Evolutionary conservation across 2,797 vertebrate species (phyloP).

Genomic region (Pangasius macronema): DNA sequence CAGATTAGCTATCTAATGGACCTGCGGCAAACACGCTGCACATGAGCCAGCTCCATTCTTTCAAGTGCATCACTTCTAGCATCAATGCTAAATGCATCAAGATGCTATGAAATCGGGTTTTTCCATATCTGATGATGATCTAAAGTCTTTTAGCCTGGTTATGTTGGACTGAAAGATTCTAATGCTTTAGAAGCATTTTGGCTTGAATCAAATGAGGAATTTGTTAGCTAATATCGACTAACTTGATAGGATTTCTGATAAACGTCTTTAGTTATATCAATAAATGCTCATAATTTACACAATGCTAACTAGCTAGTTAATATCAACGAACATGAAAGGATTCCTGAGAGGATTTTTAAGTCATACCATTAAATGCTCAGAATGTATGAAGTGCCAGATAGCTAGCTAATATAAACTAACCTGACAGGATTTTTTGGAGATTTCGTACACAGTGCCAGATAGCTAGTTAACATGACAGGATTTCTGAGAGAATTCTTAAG

Average conservation of each 20-base stretch:
- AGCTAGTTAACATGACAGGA: background rate
- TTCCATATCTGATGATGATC: constrained; percentile 14
- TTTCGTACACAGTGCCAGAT: too few species aligned
- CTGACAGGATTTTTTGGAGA: background rate
- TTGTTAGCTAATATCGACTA: background rate
- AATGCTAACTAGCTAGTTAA: background rate
- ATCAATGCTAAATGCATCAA: constrained; percentile 39
- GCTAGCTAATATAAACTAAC: background rate
- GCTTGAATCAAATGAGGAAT: constrained; percentile 2
- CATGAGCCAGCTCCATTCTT: constrained; percentile 15
- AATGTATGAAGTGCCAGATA: background rate
- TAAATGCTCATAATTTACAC: background rate
- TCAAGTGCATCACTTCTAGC: constrained; percentile 24
- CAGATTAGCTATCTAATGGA: constrained; percentile 61
- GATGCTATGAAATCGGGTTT: constrained; percentile 6
- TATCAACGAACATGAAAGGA: background rate
- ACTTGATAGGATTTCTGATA: background rate
- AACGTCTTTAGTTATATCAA: background rate
- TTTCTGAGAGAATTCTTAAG: background rate
- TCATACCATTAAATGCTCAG: background rate
- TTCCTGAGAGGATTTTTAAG: background rate
- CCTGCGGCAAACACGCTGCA: constrained; percentile 41
- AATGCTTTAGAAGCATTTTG: background rate
- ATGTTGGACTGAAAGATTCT: background rate
- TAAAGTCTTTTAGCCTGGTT: constrained; percentile 16